Conservation (phyloP, 2,888 invertebrate genomes). For the Caenorhabditis japonica region DNA sequence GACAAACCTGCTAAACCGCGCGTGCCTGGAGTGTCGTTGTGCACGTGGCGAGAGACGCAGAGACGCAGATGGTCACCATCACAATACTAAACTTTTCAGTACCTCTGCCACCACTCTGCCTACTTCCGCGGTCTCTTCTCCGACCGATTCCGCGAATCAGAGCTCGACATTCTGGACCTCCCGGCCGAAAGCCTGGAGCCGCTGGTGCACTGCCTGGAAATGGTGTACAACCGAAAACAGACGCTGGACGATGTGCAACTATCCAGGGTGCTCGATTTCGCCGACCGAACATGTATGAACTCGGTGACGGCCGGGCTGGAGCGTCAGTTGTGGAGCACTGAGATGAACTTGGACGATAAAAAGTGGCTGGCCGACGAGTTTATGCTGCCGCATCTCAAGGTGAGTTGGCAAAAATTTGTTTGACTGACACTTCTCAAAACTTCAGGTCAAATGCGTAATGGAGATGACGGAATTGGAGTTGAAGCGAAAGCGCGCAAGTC, state of each 20-base stretch:
- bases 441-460: conserved; percentile 31
- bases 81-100: too few relatives aligned
- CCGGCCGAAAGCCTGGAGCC: background rate
- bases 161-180: background rate
- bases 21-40: too few relatives aligned
- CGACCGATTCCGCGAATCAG: conserved; percentile 18
- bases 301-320: conserved; percentile 14
- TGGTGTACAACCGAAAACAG: conserved; percentile 20
- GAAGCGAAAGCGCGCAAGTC: background rate
- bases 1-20: too few relatives aligned
- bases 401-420: background rate
- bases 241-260: conserved; percentile 1
- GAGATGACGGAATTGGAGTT: conserved; percentile 25
- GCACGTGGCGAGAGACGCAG: too few relatives aligned
- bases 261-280: conserved; percentile 9
- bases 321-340: conserved; percentile 7
- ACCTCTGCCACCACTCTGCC: conserved; percentile 27
- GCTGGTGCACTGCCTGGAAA: background rate
- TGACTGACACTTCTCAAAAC: background rate
- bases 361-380: conserved; percentile 35
- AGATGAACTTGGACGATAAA: conserved; percentile 16
- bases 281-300: conserved; percentile 17
- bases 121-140: conserved; percentile 32
- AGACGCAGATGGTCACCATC: too few relatives aligned
- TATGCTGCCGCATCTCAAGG: conserved; percentile 26